Evolutionary conservation across 2,113 vertebrate species (phyloP).

Genomic region (Irena cyanogastra): DNA sequence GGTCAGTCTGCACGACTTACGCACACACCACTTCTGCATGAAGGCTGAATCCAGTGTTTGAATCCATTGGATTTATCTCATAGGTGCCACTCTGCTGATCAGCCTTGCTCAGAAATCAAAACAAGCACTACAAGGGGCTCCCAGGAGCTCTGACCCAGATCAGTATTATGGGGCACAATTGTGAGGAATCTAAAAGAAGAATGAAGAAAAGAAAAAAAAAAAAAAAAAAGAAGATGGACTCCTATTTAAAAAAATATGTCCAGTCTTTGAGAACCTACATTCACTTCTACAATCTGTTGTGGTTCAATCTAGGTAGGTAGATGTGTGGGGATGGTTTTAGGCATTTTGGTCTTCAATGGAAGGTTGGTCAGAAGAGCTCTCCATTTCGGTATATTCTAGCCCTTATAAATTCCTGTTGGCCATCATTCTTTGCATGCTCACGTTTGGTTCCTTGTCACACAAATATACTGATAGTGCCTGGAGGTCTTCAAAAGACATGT

Average conservation of each 20-base stretch:
- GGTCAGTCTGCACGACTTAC: background rate
- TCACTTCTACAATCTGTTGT: background rate
- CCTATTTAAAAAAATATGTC: background rate
- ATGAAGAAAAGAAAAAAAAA: background rate
- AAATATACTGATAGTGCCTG: background rate
- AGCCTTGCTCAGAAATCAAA: background rate
- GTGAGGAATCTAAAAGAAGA: background rate
- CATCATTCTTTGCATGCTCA: accelerated
- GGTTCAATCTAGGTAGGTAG: background rate
- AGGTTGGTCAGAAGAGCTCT: background rate
- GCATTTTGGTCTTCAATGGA: background rate
- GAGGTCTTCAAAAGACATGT: background rate
- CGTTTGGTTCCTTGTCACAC: background rate
- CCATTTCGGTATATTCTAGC: background rate
- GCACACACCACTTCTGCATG: background rate
- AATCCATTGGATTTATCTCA: background rate
- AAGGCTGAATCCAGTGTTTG: background rate
- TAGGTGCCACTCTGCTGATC: background rate
- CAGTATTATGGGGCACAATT: background rate
- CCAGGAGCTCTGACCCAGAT: background rate
- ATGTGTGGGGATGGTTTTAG: background rate
- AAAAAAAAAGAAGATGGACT: background rate
- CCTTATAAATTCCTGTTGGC: background rate
- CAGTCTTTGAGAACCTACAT: background rate
- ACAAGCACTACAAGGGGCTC: background rate